A percentile compares a stretch with the other conserved stretches of the same genome.
These are phyloP conservation scores for Teleiodes luculella DNA, from an alignment of 2,888 invertebrate species.

Conservation along the genomic window DNA sequence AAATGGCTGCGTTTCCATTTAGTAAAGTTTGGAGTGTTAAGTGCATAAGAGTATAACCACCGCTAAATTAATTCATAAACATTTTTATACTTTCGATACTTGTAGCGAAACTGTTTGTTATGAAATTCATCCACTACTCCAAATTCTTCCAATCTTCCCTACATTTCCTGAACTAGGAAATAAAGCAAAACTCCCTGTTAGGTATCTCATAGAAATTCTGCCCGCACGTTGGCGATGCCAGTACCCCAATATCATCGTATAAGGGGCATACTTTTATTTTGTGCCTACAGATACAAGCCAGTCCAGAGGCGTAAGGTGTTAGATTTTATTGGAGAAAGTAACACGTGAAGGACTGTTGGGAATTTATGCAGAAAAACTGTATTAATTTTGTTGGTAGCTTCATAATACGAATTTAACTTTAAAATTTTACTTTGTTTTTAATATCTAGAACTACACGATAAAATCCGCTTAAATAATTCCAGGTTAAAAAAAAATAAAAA, in stretches of 20 bases:
- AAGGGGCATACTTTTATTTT: conserved; percentile 52
- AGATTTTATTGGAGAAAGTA: conserved; percentile 29
- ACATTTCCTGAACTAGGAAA: conserved; percentile 33
- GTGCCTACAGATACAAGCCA: conserved; percentile 38
- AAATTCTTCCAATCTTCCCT: conserved; percentile 17
- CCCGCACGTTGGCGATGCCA: conserved; percentile 49
- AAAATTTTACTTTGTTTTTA: no score
- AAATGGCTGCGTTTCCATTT: no score
- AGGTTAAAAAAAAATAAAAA: no score
- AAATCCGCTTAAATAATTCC: no score
- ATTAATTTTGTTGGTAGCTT: background rate
- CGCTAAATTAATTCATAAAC: no score
- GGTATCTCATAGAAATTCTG: conserved; percentile 66
- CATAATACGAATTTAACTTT: no score
- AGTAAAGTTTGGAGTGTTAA: no score
- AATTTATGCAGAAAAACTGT: background rate
- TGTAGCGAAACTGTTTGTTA: background rate
- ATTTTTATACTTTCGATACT: no score
- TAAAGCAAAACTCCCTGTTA: conserved; percentile 28
- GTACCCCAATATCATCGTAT: conserved; percentile 60
- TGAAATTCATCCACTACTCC: no score
- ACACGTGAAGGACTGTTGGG: background rate
- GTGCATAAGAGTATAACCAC: no score
- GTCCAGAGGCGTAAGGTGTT: conserved; percentile 30
- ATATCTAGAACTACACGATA: no score